A percentile compares a stretch with the other conserved stretches of the same genome.
Evolutionary conservation across 1,140 invertebrate species (phyloP).

Genomic region (Carcinoscorpius rotundicauda): DNA sequence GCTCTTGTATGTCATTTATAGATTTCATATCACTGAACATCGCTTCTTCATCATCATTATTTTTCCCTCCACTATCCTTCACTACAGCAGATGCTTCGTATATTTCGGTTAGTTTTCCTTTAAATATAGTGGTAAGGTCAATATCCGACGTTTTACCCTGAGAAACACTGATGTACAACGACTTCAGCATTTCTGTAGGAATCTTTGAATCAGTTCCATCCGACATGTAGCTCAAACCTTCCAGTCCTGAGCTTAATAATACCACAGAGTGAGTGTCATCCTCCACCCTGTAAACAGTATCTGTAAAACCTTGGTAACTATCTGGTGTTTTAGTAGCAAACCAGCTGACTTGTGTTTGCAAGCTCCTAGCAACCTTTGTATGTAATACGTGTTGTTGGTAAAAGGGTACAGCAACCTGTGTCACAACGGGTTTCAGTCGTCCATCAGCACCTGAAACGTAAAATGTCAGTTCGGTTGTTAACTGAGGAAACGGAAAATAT

Average conservation of each 20-base stretch:
- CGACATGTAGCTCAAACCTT: constrained; percentile 15
- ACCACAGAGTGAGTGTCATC: constrained; percentile 16
- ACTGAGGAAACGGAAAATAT: constrained; percentile 19
- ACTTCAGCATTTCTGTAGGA: constrained; percentile 14
- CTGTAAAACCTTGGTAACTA: too few species aligned
- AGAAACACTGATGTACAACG: too few species aligned
- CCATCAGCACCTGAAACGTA: constrained; percentile 25
- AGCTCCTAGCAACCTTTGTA: constrained; percentile 20
- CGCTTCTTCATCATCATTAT: constrained; percentile 1
- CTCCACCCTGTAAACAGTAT: background rate
- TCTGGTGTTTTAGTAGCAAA: too few species aligned
- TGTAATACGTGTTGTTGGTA: constrained; percentile 21
- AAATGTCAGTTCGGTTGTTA: constrained; percentile 25
- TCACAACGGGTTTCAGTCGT: constrained; percentile 25
- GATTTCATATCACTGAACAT: constrained; percentile 8
- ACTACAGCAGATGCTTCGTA: constrained; percentile 20
- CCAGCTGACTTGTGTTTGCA: constrained; percentile 8
- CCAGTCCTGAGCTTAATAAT: constrained; percentile 15
- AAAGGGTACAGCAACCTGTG: constrained; percentile 23
- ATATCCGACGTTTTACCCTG: background rate
- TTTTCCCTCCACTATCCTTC: constrained; percentile 1
- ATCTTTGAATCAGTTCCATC: constrained; percentile 5
- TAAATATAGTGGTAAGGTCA: constrained; percentile 20
- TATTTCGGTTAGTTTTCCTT: constrained; percentile 23
- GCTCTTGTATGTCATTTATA: constrained; percentile 3